Percentiles rank a stretch among this genome's conserved stretches.
Evolutionary conservation across 1,140 invertebrate genomes (phyloP).

Genomic region (Neodiprion lecontei): DNA sequence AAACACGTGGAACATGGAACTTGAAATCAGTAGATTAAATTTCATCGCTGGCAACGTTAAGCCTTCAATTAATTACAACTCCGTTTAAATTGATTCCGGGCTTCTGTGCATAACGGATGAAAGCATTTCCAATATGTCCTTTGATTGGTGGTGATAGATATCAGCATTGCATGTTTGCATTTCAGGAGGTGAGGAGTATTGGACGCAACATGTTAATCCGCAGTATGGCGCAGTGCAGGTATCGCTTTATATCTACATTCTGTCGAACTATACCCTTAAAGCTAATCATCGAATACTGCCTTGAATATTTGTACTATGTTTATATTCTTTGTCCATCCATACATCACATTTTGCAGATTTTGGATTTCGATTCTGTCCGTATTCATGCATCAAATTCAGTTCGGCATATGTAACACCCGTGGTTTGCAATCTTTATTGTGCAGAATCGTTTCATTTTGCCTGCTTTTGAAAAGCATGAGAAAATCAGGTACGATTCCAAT

Average conservation of each 20-base stretch:
- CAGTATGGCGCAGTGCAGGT: conserved; percentile 54
- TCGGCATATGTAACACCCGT: background rate
- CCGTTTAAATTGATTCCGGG: background rate
- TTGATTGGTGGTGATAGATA: conserved; percentile 54
- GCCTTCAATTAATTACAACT: too few relatives aligned
- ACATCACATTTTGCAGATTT: conserved; percentile 37
- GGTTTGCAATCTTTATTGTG: background rate
- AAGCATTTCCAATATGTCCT: conserved; percentile 53
- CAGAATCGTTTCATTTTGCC: too few relatives aligned
- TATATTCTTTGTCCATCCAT: background rate
- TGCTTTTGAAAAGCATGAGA: too few relatives aligned
- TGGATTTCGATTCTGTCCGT: conserved; percentile 37
- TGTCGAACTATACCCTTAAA: conserved; percentile 35
- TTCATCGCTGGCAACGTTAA: too few relatives aligned
- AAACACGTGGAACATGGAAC: too few relatives aligned
- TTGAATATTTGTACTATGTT: conserved; percentile 27
- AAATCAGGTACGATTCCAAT: background rate
- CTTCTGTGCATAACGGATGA: background rate
- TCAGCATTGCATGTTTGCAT: conserved; percentile 54
- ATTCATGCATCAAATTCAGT: conserved; percentile 29
- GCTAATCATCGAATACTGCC: conserved; percentile 30
- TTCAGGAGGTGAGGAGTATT: conserved; percentile 51
- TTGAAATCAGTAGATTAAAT: too few relatives aligned
- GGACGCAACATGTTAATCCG: conserved; percentile 60
- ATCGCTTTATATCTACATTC: conserved; percentile 44